phyloP scores from a whole-genome alignment of 2,797 vertebrate genomes.

The Gymnothorax reevesii region DNA sequence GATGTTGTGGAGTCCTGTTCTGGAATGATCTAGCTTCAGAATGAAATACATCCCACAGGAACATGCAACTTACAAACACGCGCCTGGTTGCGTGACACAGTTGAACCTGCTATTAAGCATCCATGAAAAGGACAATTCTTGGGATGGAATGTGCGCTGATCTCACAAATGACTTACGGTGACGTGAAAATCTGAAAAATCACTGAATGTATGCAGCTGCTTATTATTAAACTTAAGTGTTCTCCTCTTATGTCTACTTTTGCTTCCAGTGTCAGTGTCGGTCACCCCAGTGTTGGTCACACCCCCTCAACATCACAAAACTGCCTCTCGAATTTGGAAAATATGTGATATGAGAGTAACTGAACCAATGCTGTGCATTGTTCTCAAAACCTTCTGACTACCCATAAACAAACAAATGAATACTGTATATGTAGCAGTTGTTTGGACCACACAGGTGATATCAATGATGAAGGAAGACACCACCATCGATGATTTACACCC shows the following conservation, averaged over 20 bases:
- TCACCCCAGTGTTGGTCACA: too few relatives aligned
- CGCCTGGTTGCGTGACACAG: conserved; percentile 62
- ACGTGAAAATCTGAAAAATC: conserved; percentile 80
- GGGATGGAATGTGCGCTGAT: conserved; percentile 77
- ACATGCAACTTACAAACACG: conserved; percentile 64
- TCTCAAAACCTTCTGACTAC: background rate
- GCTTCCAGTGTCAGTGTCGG: conserved; percentile 58
- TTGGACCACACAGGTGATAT: conserved; percentile 54
- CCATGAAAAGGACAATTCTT: conserved; percentile 70
- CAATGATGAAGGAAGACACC: conserved; percentile 36
- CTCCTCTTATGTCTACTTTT: conserved; percentile 66
- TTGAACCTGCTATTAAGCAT: conserved; percentile 66
- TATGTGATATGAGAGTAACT: background rate
- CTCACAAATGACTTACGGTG: conserved; percentile 81
- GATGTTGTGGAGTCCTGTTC: conserved; percentile 53
- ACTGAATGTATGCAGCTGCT: conserved; percentile 85
- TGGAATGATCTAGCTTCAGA: conserved; percentile 39
- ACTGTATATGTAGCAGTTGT: background rate
- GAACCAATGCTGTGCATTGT: background rate
- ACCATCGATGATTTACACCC: background rate
- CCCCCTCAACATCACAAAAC: conserved; percentile 44
- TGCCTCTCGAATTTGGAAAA: background rate
- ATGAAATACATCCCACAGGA: conserved; percentile 47
- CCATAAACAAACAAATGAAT: background rate
- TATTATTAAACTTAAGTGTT: conserved; percentile 87